Conservation (phyloP, 2,888 invertebrate genomes). For the Drosophila tanythrix region DNA sequence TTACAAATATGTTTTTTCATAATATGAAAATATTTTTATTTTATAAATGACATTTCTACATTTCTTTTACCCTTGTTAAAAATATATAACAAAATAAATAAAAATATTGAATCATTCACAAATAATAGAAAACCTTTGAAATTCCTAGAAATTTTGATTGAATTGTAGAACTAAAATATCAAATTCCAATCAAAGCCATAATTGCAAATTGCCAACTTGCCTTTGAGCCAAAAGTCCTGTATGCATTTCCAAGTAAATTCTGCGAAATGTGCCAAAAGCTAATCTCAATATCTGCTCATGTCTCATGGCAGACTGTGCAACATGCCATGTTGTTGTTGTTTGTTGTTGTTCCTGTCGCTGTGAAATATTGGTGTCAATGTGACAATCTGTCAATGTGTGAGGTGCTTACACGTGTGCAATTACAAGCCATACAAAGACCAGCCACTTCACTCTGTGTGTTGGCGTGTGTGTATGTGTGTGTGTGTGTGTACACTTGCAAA, state of each 20-base stretch:
- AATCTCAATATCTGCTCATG: slow-evolving; percentile 59
- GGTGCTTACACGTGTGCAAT: slow-evolving; percentile 75
- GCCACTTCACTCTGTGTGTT: slow-evolving; percentile 11
- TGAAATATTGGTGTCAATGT: slow-evolving; percentile 72
- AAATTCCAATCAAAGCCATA: not conserved
- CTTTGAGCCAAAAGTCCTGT: not conserved
- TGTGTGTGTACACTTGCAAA: slow-evolving; percentile 4
- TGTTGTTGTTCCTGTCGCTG: not conserved
- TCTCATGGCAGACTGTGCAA: slow-evolving; percentile 12
- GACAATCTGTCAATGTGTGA: slow-evolving; percentile 74
- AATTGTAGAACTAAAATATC: not conserved
- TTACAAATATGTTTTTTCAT: not conserved
- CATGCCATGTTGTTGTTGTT: slow-evolving; percentile 12
- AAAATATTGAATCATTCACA: not conserved
- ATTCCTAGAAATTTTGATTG: not conserved
- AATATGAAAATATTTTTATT: not conserved
- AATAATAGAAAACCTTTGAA: too few species aligned
- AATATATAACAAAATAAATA: not conserved
- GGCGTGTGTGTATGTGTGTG: slow-evolving; percentile 8
- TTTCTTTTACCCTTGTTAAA: not conserved
- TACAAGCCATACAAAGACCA: slow-evolving; percentile 64
- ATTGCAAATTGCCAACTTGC: not conserved
- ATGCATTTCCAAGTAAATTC: slow-evolving; percentile 6
- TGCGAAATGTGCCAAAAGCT: slow-evolving; percentile 30
- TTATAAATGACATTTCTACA: not conserved